These are phyloP conservation scores for Pluvialis apricaria DNA, from an alignment of 2,113 vertebrate species.

Conservation along the genomic window DNA sequence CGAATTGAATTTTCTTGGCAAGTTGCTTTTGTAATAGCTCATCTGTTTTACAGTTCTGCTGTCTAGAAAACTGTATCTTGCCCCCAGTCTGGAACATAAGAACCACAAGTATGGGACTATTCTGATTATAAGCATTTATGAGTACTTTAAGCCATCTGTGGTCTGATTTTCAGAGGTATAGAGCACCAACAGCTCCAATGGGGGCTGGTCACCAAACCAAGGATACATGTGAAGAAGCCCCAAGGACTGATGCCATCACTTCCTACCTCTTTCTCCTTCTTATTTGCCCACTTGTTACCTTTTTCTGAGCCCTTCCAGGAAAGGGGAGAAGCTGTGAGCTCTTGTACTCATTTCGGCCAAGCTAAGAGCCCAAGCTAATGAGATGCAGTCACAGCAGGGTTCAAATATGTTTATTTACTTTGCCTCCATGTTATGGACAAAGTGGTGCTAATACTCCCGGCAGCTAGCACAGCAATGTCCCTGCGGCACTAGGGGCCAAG, in stretches of 20 bases:
- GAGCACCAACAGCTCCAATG: background rate
- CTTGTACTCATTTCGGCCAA: background rate
- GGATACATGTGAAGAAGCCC: background rate
- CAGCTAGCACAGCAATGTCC: background rate
- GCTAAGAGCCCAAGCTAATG: background rate
- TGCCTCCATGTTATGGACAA: background rate
- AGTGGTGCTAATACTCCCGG: background rate
- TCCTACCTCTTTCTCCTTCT: background rate
- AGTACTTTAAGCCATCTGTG: background rate
- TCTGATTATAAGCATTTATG: background rate
- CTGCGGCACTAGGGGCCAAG: background rate
- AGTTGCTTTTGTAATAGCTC: background rate
- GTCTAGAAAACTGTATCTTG: background rate
- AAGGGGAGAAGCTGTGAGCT: background rate
- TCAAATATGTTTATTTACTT: background rate
- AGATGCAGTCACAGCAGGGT: background rate
- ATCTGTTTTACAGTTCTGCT: background rate
- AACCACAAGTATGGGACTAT: background rate
- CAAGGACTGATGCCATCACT: background rate
- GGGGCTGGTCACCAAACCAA: background rate
- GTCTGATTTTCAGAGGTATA: background rate
- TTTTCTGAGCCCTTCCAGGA: background rate
- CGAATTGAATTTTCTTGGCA: background rate
- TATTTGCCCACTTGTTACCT: background rate
- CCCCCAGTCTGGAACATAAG: background rate